These are phyloP conservation scores for Hyperoplus lanceolatus DNA, from an alignment of 2,797 vertebrate species.

Conservation along the genomic window DNA sequence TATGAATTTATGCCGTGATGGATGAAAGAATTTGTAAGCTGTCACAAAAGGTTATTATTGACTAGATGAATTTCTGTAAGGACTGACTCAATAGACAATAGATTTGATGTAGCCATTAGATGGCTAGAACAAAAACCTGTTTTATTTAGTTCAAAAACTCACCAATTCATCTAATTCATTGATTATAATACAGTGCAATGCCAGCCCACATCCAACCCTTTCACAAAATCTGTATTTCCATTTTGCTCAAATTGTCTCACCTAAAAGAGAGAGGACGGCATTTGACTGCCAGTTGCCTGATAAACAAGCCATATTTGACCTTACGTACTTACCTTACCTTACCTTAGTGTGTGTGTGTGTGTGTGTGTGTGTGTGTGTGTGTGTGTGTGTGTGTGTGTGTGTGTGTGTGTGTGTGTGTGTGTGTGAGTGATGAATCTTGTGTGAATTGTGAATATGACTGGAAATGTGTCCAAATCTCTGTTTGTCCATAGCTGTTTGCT, in stretches of 20 bases:
- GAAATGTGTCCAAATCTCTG: slow-evolving; percentile 48
- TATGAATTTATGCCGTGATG: not conserved
- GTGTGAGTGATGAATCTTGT: slow-evolving; percentile 36
- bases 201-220: not conserved
- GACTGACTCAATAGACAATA: not conserved
- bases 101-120: not conserved
- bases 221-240: not conserved
- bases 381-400: slow-evolving; percentile 4
- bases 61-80: not conserved
- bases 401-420: slow-evolving; percentile 26
- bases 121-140: not conserved
- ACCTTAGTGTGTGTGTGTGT: slow-evolving; percentile 4
- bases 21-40: not conserved
- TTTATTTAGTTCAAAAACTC: not conserved
- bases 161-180: not conserved
- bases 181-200: not conserved
- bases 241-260: slow-evolving; percentile 25
- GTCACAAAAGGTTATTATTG: not conserved
- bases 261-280: slow-evolving; percentile 18
- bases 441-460: slow-evolving; percentile 54
- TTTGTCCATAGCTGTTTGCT: slow-evolving; percentile 66
- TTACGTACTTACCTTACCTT: slow-evolving; percentile 46
- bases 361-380: slow-evolving; percentile 6
- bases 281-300: slow-evolving; percentile 49
- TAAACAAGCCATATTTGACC: slow-evolving; percentile 38